Base-by-base conservation (phyloP, 2,888 invertebrate species). In the Anticlea derivata region DNA sequence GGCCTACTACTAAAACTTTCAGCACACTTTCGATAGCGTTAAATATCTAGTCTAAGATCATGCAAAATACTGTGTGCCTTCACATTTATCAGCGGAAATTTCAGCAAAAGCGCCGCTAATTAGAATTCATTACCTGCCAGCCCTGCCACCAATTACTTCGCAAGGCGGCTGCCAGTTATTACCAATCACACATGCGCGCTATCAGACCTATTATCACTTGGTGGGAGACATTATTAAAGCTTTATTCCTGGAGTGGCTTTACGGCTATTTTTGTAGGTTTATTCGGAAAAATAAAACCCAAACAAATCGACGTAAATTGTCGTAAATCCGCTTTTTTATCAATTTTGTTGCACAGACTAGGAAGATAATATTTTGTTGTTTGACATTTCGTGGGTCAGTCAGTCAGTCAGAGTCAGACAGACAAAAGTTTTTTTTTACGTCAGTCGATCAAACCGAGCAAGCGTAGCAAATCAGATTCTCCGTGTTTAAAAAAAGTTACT, bases 241-340 rank as follows among this genome's bases (percentile, higher is more conserved):
- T n/a, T 24, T 24, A 35, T 7, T n/a, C 13, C 11, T 11, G n/a
- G n/a, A 22, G 11, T 30, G 7, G 1, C 10, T 30, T 31, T n/a
- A 12, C n/a, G 7, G 12, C 2, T n/a, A 22, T 17, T 17, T 11
- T 10, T 34, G 1, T 5, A 5, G 31, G 7, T 2, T 2, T n/a
- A 47, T 12, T 39, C 26, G 27, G n/a, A 34, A 35, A 45, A 33
- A 10, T 22, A 35, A 37, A 46, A 38, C 30, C 41, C 33, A 47
- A 52, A 52, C 46, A 41, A 52, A 31, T 51, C 46, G 27, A 29
- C 11, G 6, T 22, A 12, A n/a, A n/a, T n/a, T n/a, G n/a, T 17
- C 17, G 17, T 17, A 11, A 43, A 26, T 12, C 12, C 7, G 17
- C 1, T 30, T 27, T 26, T 37, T 43, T 48, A 34, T 20, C 31